Evolutionary conservation across 2,888 invertebrate genomes (phyloP).

Genomic region (Mimas tiliae): DNA sequence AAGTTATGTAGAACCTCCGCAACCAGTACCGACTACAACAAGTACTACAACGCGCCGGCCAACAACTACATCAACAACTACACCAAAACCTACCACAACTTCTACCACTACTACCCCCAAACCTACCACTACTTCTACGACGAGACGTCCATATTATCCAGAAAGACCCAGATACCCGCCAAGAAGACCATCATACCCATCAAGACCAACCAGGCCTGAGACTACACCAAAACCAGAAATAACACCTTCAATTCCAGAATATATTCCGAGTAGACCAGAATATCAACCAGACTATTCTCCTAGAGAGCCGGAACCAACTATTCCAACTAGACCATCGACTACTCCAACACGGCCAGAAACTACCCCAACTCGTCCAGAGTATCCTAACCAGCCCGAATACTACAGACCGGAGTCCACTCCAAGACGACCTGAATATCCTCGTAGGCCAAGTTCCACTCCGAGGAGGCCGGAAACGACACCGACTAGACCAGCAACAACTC

Average conservation of each 20-base stretch:
- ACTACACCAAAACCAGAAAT: slow-evolving; percentile 32
- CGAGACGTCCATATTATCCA: slow-evolving; percentile 39
- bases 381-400: slow-evolving; percentile 27
- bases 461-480: slow-evolving; percentile 34
- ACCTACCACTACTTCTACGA: slow-evolving; percentile 40
- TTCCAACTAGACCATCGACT: slow-evolving; percentile 36
- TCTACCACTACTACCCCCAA: slow-evolving; percentile 42
- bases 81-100: slow-evolving; percentile 36
- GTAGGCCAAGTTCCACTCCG: slow-evolving; percentile 37
- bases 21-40: slow-evolving; percentile 28
- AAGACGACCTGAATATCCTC: slow-evolving; percentile 36
- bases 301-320: slow-evolving; percentile 32
- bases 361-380: slow-evolving; percentile 29
- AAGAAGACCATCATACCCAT: slow-evolving; percentile 35
- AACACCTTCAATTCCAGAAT: slow-evolving; percentile 36
- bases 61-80: slow-evolving; percentile 42
- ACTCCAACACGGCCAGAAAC: slow-evolving; percentile 27
- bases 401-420: slow-evolving; percentile 39
- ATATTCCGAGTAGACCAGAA: slow-evolving; percentile 30
- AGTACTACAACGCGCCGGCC: slow-evolving; percentile 34
- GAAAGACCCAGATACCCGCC: slow-evolving; percentile 31
- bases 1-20: slow-evolving; percentile 34
- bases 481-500: slow-evolving; percentile 31
- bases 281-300: slow-evolving; percentile 29
- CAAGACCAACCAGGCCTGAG: slow-evolving; percentile 31